Base-by-base conservation (phyloP, 2,888 invertebrate genomes). In the Branchellion lobata region DNA sequence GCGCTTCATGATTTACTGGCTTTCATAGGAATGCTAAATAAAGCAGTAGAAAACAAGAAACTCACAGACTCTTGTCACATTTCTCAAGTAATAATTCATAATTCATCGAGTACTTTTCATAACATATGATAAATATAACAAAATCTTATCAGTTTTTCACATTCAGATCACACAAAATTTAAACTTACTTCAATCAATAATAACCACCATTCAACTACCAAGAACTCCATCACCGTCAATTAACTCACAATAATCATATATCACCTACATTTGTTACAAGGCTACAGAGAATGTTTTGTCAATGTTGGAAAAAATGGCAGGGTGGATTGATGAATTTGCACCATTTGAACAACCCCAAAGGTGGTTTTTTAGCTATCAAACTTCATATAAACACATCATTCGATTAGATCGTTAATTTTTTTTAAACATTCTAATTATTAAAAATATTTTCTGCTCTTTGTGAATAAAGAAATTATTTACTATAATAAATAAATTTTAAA, bases 261-360 rank as follows among this genome's bases (percentile, higher is more conserved):
- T 18, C 31, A 27, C 27, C n/a, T n/a, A 14, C 21, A 18, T 18
- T 11, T 18, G 14, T 8, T 24, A 31, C 31, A 82, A 87, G 87
- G 81, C 83, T 29, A 81, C 85, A 11, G 79, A 83, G 31, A 85
- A 85, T 18, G 85, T 95, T 18, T 81, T 93, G 18, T 85, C 86
- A 0, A 86, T 96, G 84, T 89, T 98, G 34, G 91, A 92, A 14
- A 91, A 90, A 84, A 88, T 97, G 81, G 91, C 92, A 82, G 87
- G 89, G 80, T 90, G 93, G 88, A 90, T 96, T 73, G 92, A 93
- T 84, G 92, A 93, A 81, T 93, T 92, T 81, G 96, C 96, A 61
- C 94, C 96, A 0, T 89, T 94, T 47, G 92, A 94, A 82, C 95
- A 96, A 85, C 95, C 96, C 0, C 97, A 98, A 87, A 90, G 99